A percentile compares a stretch with the other conserved stretches of the same genome.
phyloP scores from a whole-genome alignment of 2,888 invertebrate species.

The Merodon equestris region DNA sequence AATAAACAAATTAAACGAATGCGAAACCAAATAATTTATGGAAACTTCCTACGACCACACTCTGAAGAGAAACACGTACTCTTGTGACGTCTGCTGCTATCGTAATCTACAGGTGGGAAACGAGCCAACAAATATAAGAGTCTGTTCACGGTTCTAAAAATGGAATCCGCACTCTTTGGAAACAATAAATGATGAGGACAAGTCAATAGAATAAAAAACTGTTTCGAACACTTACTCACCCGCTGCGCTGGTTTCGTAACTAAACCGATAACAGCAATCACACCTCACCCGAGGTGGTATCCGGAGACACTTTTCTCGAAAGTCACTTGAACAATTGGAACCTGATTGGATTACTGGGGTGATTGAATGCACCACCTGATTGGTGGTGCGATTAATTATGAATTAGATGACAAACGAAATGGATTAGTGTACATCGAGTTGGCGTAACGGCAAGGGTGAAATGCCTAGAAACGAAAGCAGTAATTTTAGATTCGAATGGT shows the following conservation, averaged over 20 bases:
- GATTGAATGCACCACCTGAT: too few relatives aligned
- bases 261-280: constrained; percentile 37
- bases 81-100: too few relatives aligned
- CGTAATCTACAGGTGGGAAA: neutral
- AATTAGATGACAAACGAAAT: too few relatives aligned
- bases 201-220: neutral
- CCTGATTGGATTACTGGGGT: constrained; percentile 25
- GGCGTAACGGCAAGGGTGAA: too few relatives aligned
- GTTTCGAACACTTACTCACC: constrained; percentile 15
- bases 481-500: too few relatives aligned
- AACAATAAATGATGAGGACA: constrained; percentile 1
- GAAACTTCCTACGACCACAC: too few relatives aligned
- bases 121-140: neutral
- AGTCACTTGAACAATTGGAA: constrained; percentile 9
- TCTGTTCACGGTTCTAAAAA: constrained; percentile 23
- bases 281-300: constrained; percentile 38
- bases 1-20: too few relatives aligned
- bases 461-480: too few relatives aligned
- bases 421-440: too few relatives aligned
- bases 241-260: constrained; percentile 28
- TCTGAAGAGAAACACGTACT: too few relatives aligned
- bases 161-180: constrained; percentile 9
- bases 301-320: constrained; percentile 16
- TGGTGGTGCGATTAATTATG: too few relatives aligned
- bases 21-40: too few relatives aligned